Evolutionary conservation across 2,888 invertebrate species (phyloP), one percentile per base, ranked within the genome.

Genomic region (Choreutis nemorana): DNA sequence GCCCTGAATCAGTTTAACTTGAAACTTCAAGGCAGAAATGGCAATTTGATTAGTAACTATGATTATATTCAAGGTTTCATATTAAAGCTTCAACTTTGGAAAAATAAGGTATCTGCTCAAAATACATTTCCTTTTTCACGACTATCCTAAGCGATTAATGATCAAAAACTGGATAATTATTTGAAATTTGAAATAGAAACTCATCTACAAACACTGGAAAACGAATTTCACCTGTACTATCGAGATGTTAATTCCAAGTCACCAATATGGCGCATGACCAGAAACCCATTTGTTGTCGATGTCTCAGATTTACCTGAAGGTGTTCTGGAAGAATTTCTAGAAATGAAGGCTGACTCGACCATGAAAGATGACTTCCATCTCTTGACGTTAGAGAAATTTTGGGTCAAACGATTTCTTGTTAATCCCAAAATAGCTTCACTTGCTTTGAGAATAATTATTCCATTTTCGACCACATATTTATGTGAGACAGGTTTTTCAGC

Each of bases 331-430:
- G n/a, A 28, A 30, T 36, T 35, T 41, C 34, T 36, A 37, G 33
- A 28, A 30, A 3, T 15, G 32, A 32, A 23, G n/a, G 23, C 28
- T 27, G 28, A 28, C n/a, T 28, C 28, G 11, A 28, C 28, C 21
- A 21, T 28, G 28, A 28, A 28, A 28, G 28, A 28, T 21, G 20
- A 28, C 28, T 28, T 28, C 12, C 21, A 28, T 28, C 28, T 28
- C 20, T 21, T 28, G 28, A 28, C 20, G 21, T 28, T 21, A n/a
- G 28, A 28, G 21, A 28, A 18, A 20, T 28, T 28, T 28, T 28
- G 28, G 28, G 9, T 21, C 28, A 28, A 28, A 21, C 28, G 28
- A 28, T 28, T 28, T 11, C 28, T 28, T 11, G 28, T 28, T 21
- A 28, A 28, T 28, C 13, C 28, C n/a, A n/a, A n/a, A n/a, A n/a